Evolutionary conservation across 1,140 invertebrate species (phyloP).

Genomic region (Trypoxylus dichotomus): DNA sequence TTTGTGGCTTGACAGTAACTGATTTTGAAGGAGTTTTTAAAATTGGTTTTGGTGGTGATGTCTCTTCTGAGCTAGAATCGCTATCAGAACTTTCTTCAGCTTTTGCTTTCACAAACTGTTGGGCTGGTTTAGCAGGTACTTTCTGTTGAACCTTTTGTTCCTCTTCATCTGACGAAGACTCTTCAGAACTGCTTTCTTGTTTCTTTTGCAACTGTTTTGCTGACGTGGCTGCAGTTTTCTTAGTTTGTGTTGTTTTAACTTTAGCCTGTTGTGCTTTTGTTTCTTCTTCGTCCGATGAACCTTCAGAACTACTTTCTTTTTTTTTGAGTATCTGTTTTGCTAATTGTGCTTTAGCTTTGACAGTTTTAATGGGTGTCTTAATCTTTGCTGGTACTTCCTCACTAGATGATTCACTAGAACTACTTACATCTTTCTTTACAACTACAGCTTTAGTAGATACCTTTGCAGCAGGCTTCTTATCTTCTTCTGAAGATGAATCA

Average conservation of each 20-base stretch:
- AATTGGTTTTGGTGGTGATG: constrained; percentile 34
- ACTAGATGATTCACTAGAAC: constrained; percentile 50
- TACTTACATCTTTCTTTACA: constrained; percentile 44
- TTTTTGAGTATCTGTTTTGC: constrained; percentile 33
- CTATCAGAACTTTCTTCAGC: constrained; percentile 42
- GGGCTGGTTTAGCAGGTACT: constrained; percentile 34
- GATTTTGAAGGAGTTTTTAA: constrained; percentile 24
- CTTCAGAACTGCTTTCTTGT: constrained; percentile 53
- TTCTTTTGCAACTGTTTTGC: neutral
- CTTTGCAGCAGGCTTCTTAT: constrained; percentile 33
- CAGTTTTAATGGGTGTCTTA: constrained; percentile 38
- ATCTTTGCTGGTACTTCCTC: constrained; percentile 37
- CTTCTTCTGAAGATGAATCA: constrained; percentile 44
- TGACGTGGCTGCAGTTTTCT: constrained; percentile 30
- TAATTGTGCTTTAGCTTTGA: constrained; percentile 36
- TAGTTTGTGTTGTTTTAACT: constrained; percentile 40
- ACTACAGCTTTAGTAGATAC: constrained; percentile 13
- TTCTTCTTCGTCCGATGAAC: constrained; percentile 50
- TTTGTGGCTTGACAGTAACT: constrained; percentile 28
- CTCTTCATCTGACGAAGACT: constrained; percentile 42
- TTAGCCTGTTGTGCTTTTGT: constrained; percentile 33
- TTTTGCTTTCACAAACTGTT: constrained; percentile 23
- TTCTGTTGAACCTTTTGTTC: constrained; percentile 47
- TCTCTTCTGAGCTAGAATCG: constrained; percentile 45
- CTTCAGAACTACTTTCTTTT: constrained; percentile 50